phyloP scores from a whole-genome alignment of 1,140 invertebrate species.

The Anthonomus grandis region DNA sequence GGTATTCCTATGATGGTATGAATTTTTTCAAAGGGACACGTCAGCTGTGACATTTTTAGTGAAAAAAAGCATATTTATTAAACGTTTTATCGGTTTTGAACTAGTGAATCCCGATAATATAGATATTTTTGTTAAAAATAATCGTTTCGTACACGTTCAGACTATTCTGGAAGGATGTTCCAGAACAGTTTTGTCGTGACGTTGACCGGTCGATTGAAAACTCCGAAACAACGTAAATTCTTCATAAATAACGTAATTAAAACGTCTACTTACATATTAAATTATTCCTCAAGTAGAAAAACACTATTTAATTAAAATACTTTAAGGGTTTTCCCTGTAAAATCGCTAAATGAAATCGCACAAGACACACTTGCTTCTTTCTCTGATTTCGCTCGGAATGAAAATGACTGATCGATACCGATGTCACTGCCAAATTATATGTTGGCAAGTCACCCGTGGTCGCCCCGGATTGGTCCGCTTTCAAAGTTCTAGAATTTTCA shows the following conservation, averaged over 20 bases:
- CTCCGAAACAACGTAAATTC: background rate
- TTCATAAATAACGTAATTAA: background rate
- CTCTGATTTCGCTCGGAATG: background rate
- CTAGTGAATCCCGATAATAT: background rate
- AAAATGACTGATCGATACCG: constrained; percentile 19
- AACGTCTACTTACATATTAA: constrained; percentile 3
- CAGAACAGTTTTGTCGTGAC: too few relatives aligned
- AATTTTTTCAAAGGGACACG: background rate
- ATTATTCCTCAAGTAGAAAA: constrained; percentile 1
- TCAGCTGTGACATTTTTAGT: background rate
- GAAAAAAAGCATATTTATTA: too few relatives aligned
- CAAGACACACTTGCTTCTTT: background rate
- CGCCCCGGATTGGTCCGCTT: constrained; percentile 14
- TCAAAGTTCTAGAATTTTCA: background rate
- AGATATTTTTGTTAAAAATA: too few relatives aligned
- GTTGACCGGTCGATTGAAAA: too few relatives aligned
- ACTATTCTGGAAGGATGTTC: too few relatives aligned
- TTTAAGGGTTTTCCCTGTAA: background rate
- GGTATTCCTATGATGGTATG: too few relatives aligned
- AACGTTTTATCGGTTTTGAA: background rate
- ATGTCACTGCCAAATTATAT: constrained; percentile 21
- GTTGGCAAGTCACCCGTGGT: constrained; percentile 18
- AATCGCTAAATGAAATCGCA: constrained; percentile 6
- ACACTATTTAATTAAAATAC: constrained; percentile 4
- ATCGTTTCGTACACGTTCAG: too few relatives aligned